Base-by-base conservation (phyloP, 2,888 invertebrate species). In the Meloe dianella region DNA sequence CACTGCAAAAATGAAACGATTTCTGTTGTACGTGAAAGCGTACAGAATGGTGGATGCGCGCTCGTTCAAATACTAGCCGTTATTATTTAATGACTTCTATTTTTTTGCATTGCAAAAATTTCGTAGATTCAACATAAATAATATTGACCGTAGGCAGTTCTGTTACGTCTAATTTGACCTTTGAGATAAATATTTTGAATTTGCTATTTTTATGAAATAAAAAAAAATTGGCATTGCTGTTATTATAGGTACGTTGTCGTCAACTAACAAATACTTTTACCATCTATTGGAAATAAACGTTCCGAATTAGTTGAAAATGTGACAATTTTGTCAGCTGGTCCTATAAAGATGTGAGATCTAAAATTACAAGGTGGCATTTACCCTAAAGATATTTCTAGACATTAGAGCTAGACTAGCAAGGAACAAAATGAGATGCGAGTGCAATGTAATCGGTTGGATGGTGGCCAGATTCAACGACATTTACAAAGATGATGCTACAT, bases 331-430 rank as follows among this genome's bases (percentile, higher is more conserved):
- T 47, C 47, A 47, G 47, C 20, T 47, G 47, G 47, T 47, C 17
- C 8, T 12, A 12, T 51, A 24, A 22, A 51, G 24, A 24, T 51
- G 22, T 22, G 51, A 12, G 51, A 51, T 20, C 75, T 77, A 76
- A 75, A 75, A 78, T 80, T 81, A 79, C 72, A 73, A 76, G 75
- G 80, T 82, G 82, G 82, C 82, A 83, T 83, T 82, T 82, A 81
- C 81, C 81, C 81, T 80, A 78, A 76, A 76, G 82, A 81, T 82
- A 82, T 83, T 82, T 83, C 80, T 80, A 81, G 82, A 81, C 79
- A 67, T 76, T 73, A 72, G 67, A 77, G 78, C 79, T 79, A 80
- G 78, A 80, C 79, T 67, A 71, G 72, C 70, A 63, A 72, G 69
- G 72, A 74, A 72, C 73, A 74, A 72, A 72, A 72, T 68, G 73